Evolutionary conservation across 2,888 invertebrate species (phyloP).

Genomic region (Clusia tigrina): DNA sequence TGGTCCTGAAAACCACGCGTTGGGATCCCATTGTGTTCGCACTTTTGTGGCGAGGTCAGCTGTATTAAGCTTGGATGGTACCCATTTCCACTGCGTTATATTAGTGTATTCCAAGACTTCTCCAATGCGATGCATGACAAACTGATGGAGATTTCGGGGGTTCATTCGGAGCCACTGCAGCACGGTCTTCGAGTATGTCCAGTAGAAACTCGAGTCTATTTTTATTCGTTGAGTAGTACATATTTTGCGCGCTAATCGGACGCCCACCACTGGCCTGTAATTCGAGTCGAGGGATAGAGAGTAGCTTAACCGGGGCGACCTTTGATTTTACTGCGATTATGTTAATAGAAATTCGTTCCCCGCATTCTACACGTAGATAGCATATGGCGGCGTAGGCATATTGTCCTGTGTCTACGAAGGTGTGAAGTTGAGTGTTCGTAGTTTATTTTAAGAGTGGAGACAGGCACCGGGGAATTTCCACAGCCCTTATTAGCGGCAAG

Average conservation of each 20-base stretch:
- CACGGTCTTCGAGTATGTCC: too few species aligned
- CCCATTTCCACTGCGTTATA: too few species aligned
- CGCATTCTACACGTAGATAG: conserved; percentile 11
- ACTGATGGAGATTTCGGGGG: too few species aligned
- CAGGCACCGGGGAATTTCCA: conserved; percentile 32
- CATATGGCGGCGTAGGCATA: conserved; percentile 18
- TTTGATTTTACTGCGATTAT: conserved; percentile 18
- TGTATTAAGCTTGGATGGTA: too few species aligned
- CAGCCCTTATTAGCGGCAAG: conserved; percentile 23
- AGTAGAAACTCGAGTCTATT: too few species aligned
- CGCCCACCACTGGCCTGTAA: conserved; percentile 22
- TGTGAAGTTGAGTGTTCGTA: conserved; percentile 3
- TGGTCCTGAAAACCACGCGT: conserved; percentile 22
- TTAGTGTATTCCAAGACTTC: neutral
- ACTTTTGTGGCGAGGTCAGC: conserved; percentile 17
- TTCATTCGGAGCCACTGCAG: too few species aligned
- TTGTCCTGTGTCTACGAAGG: conserved; percentile 10
- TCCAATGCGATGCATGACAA: conserved; percentile 8
- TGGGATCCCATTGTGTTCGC: neutral
- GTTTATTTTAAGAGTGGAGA: neutral
- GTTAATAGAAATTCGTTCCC: neutral
- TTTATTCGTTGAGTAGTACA: too few species aligned
- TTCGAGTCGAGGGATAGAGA: conserved; percentile 9
- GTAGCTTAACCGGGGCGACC: conserved; percentile 14
- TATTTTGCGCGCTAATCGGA: too few species aligned